Conservation (phyloP, 2,888 invertebrate species). For the Pelosia muscerda region DNA sequence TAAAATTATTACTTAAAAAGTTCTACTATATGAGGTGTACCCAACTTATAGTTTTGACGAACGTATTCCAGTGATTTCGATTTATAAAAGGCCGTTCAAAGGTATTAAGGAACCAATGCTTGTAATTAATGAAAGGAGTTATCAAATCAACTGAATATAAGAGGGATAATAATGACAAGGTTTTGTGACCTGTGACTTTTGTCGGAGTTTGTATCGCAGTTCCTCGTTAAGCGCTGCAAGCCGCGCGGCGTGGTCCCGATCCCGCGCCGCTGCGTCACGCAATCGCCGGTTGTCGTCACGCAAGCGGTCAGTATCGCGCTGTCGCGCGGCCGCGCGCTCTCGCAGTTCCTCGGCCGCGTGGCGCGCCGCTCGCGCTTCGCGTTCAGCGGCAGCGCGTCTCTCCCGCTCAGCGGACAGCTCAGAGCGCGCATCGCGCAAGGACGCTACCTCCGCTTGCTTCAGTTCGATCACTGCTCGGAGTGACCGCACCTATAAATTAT, state of each 20-base stretch:
- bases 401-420: conserved; percentile 91
- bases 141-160: not conserved
- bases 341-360: conserved; percentile 96
- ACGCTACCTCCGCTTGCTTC: conserved; percentile 94
- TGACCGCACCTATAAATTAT: conserved; percentile 85
- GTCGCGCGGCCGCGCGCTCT: conserved; percentile 91
- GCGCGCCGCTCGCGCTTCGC: conserved; percentile 91
- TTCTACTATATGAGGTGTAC: too few relatives aligned
- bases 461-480: conserved; percentile 95
- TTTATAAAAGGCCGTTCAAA: not conserved
- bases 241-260: conserved; percentile 92
- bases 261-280: conserved; percentile 91
- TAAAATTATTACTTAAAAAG: too few relatives aligned
- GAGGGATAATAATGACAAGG: not conserved
- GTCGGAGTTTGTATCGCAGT: conserved; percentile 94
- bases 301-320: conserved; percentile 89
- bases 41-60: not conserved
- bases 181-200: conserved; percentile 90
- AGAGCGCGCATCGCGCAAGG: conserved; percentile 90
- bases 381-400: conserved; percentile 90
- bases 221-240: conserved; percentile 95
- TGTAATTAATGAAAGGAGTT: too few relatives aligned
- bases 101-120: too few relatives aligned
- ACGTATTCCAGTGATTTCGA: not conserved
- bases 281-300: conserved; percentile 90